Conservation (phyloP, 35 echinoderm and acorn worm species). For the Strongylocentrotus purpuratus region DNA sequence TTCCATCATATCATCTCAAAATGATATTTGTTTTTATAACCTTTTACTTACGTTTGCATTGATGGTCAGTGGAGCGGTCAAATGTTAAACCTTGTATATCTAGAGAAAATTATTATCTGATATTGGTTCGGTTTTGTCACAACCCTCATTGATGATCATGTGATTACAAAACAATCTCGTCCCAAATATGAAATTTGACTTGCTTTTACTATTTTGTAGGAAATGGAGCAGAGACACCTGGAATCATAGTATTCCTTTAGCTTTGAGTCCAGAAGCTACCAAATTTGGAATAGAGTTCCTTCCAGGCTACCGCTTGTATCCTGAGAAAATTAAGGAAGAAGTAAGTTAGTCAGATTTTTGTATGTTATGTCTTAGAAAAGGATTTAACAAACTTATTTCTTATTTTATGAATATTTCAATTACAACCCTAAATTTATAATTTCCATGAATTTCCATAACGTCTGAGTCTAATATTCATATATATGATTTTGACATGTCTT, state of each 20-base stretch:
- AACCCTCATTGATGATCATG: no score
- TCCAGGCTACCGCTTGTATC: not conserved
- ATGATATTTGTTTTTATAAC: no score
- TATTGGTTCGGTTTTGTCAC: no score
- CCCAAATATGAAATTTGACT: no score
- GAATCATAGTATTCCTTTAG: not conserved
- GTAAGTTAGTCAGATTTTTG: not conserved
- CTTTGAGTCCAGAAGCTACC: not conserved
- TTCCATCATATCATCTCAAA: no score
- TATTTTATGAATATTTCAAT: not conserved
- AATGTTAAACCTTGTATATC: no score
- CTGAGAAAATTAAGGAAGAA: not conserved
- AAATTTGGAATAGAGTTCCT: not conserved
- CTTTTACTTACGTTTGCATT: no score
- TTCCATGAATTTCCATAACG: not conserved
- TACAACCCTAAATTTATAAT: not conserved
- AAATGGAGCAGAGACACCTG: conserved; percentile 11
- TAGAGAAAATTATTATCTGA: no score
- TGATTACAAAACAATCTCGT: no score
- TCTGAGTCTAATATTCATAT: no score
- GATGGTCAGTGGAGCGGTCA: no score
- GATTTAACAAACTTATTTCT: not conserved
- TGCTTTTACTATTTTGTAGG: not conserved
- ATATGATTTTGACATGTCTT: no score
- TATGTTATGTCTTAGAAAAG: not conserved